These are phyloP conservation scores for Falco biarmicus DNA, from an alignment of 2,797 vertebrate genomes.

Conservation along the genomic window DNA sequence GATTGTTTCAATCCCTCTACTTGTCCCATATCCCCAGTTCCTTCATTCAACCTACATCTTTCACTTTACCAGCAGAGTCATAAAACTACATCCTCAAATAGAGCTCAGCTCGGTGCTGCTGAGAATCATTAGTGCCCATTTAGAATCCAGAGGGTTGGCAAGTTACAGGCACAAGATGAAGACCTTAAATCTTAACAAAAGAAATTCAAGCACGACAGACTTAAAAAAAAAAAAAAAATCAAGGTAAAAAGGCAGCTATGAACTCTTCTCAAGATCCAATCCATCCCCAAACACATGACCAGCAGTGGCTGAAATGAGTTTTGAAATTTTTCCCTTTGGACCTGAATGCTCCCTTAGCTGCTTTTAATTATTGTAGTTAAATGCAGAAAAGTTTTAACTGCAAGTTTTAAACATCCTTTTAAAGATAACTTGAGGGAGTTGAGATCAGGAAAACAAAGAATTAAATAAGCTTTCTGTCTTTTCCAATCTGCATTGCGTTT, in stretches of 20 bases:
- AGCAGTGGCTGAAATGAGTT: background rate
- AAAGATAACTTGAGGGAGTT: slow-evolving; percentile 49
- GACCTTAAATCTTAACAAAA: background rate
- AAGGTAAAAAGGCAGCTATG: background rate
- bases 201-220: background rate
- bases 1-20: background rate
- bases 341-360: background rate
- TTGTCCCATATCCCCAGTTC: background rate
- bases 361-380: slow-evolving; percentile 52
- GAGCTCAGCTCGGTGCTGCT: background rate
- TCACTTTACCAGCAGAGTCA: background rate
- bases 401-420: slow-evolving; percentile 39
- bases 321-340: background rate
- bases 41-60: background rate
- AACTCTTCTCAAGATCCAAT: background rate
- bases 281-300: background rate
- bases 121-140: background rate
- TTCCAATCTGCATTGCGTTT: slow-evolving; percentile 27
- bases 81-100: background rate
- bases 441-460: slow-evolving; percentile 50
- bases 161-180: background rate
- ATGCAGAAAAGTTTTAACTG: slow-evolving; percentile 47
- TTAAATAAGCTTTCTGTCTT: slow-evolving; percentile 51
- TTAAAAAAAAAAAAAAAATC: background rate
- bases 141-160: background rate